Conservation (phyloP, 2,113 vertebrate species). For the Baryphthengus martii region DNA sequence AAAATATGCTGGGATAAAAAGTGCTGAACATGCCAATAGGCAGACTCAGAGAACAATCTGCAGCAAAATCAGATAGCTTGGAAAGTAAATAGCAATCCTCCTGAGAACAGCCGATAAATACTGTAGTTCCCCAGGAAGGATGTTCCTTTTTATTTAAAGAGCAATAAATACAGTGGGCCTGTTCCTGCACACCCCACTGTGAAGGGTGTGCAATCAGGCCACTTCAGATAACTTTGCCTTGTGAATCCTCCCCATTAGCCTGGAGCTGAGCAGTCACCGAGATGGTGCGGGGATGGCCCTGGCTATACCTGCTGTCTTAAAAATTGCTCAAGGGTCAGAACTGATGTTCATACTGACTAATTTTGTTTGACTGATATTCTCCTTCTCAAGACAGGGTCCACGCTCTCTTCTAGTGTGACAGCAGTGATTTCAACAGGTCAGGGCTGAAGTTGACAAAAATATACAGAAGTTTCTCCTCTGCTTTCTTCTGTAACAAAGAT, state of each 20-base stretch:
- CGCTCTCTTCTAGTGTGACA: not conserved
- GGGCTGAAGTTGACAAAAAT: not conserved
- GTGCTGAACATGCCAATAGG: not conserved
- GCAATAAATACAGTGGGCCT: not conserved
- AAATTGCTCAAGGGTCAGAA: not conserved
- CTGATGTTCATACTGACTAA: not conserved
- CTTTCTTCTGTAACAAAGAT: not conserved
- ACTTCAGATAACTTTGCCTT: not conserved
- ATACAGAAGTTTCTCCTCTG: not conserved
- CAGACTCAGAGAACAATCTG: not conserved
- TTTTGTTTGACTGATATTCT: not conserved
- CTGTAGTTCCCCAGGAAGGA: not conserved
- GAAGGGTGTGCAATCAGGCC: not conserved
- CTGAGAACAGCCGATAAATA: not conserved
- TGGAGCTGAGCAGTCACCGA: not conserved
- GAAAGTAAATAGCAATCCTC: not conserved
- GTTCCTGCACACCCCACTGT: not conserved
- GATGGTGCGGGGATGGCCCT: not conserved
- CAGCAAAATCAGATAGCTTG: not conserved
- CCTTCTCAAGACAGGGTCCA: not conserved
- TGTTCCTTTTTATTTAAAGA: not conserved
- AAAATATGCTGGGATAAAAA: not conserved
- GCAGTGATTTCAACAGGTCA: not conserved
- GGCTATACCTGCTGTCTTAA: not conserved
- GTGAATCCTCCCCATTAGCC: not conserved